Conservation (phyloP, 2,113 vertebrate species). For the Paramormyrops kingsleyae region DNA sequence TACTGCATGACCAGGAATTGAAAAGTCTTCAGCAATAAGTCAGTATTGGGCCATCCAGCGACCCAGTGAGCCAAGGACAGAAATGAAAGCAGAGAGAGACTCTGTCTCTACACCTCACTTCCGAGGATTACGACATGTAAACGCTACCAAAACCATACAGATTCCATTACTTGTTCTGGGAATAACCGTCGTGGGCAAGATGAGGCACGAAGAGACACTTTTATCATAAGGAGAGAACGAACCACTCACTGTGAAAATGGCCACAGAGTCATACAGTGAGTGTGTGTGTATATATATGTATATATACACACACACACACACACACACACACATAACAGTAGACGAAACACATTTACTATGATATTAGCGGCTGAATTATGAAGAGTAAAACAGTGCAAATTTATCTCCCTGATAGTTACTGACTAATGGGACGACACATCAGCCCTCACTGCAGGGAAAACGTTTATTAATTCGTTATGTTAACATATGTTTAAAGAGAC, state of each 20-base stretch:
- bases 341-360: not conserved
- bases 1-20: not conserved
- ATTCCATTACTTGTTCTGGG: not conserved
- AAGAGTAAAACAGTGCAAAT: constrained; percentile 15
- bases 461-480: constrained; percentile 26
- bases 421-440: constrained; percentile 11
- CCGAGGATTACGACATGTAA: not conserved
- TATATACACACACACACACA: not conserved
- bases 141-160: not conserved
- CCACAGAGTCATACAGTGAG: not conserved
- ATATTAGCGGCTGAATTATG: constrained; percentile 6
- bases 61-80: not conserved
- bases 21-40: not conserved
- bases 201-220: not conserved
- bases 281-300: not conserved
- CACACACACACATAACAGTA: not conserved
- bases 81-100: not conserved
- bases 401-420: constrained; percentile 14
- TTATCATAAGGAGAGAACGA: not conserved
- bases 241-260: not conserved
- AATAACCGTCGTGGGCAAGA: not conserved
- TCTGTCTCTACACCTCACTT: not conserved
- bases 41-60: not conserved
- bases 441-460: constrained; percentile 26
- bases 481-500: constrained; percentile 25